Evolutionary conservation across 2,888 invertebrate species (phyloP), one percentile per base, ranked within the genome.

Genomic region (Troglohyphantes excavatus): DNA sequence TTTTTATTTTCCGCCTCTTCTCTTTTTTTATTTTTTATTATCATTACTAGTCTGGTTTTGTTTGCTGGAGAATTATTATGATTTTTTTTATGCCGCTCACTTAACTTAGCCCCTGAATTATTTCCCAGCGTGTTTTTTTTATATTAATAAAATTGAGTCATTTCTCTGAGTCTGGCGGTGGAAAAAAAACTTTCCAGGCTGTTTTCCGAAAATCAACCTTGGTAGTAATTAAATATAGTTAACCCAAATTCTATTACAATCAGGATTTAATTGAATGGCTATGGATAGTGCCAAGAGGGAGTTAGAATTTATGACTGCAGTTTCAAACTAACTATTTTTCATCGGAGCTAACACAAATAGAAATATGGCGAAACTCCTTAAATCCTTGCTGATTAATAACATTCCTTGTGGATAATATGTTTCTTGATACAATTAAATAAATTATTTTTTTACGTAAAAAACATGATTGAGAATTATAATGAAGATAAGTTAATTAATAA

Each of bases 181-280:
- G 21, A 21, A 29, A 75, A 75, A 75, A 73, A 70, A 27, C 39
- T 13, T 0, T 0, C 1, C 23, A 21, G 27, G n/a, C 17, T 11
- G 19, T 53, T 82, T 68, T 68, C 23, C 21, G 75, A 17, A 59
- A 83, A 72, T 83, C 70, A 26, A 13, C 59, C 59, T 59, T 27
- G 59, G 29, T 39, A 53, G 46, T 85, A 85, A 85, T 85, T 85
- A 85, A 76, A 85, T 85, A 76, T 76, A 85, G 85, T 85, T 85
- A 85, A 65, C 59, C 33, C 17, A 68, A 85, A 76, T 76, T 85
- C 68, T 67, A 85, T 85, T 85, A 85, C 76, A 43, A 39, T 76
- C 33, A n/a, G 65, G 67, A 68, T 76, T 73, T 85, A 85, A 85
- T 85, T 85, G 85, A 85, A 85, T 21, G 26, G 65, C 59, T 17